Evolutionary conservation across 2,797 vertebrate genomes (phyloP).

Genomic region (Eulemur mongoz): DNA sequence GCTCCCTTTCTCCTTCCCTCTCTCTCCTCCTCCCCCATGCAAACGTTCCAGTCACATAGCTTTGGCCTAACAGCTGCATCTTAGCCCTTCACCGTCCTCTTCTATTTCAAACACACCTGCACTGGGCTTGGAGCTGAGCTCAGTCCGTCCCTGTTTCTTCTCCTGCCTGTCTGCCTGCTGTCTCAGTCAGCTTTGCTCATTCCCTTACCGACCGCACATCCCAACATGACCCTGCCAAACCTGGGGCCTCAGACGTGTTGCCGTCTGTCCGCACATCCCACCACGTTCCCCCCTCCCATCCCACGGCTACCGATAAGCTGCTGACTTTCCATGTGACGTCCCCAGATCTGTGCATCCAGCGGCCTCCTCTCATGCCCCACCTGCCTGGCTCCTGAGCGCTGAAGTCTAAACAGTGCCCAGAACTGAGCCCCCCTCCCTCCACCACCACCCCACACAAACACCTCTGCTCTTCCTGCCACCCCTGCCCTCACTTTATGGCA

Average conservation of each 20-base stretch:
- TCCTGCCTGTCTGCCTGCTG: neutral
- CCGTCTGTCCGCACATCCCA: accelerated
- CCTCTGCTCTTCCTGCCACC: accelerated
- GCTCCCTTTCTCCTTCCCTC: neutral
- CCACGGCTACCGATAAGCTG: too few species aligned
- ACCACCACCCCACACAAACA: neutral
- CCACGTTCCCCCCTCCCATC: accelerated
- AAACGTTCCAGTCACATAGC: neutral
- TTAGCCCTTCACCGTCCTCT: neutral
- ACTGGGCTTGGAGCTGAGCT: neutral
- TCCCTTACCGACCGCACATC: neutral
- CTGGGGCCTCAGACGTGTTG: accelerated
- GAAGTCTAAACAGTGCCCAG: too few species aligned
- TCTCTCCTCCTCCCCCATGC: accelerated
- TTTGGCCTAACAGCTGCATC: neutral
- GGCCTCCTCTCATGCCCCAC: too few species aligned
- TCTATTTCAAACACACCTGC: neutral
- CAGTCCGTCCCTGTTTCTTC: accelerated
- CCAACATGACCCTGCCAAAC: neutral
- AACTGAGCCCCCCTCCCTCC: neutral
- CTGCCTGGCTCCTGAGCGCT: neutral
- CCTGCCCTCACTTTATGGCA: neutral
- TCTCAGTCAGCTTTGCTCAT: neutral
- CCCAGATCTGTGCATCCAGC: neutral
- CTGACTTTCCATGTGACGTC: neutral